These are phyloP conservation scores for Plecotus auritus DNA, from an alignment of 2,113 vertebrate species.

Conservation along the genomic window DNA sequence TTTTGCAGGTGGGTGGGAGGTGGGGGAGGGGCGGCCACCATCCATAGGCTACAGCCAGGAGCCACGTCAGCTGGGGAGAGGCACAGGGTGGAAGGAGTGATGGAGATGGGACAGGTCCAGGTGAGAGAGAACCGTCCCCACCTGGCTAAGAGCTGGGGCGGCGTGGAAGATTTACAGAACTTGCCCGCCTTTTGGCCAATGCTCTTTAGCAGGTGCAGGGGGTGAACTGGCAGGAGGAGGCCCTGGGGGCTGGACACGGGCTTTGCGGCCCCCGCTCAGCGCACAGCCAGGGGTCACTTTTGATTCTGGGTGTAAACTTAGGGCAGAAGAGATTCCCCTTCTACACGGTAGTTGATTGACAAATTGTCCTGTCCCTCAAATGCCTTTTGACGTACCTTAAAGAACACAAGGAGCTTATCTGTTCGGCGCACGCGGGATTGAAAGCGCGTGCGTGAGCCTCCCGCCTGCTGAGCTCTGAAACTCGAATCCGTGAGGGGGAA, in stretches of 20 bases:
- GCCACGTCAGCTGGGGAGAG: accelerated
- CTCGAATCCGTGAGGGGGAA: background rate
- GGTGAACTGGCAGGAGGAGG: background rate
- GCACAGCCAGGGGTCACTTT: constrained; percentile 73
- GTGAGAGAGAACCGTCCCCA: background rate
- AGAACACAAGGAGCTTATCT: constrained; percentile 81
- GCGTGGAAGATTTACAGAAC: accelerated
- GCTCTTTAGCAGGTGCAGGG: too few species aligned
- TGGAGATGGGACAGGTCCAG: background rate
- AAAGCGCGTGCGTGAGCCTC: constrained; percentile 76
- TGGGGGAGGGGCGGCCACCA: accelerated
- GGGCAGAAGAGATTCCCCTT: constrained; percentile 75
- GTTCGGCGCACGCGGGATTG: constrained; percentile 77
- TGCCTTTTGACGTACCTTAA: constrained; percentile 77
- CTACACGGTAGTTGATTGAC: constrained; percentile 79
- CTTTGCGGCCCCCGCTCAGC: constrained; percentile 64
- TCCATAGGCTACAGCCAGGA: accelerated
- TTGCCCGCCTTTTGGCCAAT: background rate
- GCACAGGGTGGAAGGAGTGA: accelerated
- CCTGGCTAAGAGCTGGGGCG: too few species aligned
- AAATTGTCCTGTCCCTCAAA: constrained; percentile 84
- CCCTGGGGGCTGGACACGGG: constrained; percentile 45
- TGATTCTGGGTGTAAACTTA: constrained; percentile 75
- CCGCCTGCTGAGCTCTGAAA: constrained; percentile 65
- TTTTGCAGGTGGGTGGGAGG: background rate